Conservation (phyloP, 2,888 invertebrate species). For the Ectemnius lituratus region DNA sequence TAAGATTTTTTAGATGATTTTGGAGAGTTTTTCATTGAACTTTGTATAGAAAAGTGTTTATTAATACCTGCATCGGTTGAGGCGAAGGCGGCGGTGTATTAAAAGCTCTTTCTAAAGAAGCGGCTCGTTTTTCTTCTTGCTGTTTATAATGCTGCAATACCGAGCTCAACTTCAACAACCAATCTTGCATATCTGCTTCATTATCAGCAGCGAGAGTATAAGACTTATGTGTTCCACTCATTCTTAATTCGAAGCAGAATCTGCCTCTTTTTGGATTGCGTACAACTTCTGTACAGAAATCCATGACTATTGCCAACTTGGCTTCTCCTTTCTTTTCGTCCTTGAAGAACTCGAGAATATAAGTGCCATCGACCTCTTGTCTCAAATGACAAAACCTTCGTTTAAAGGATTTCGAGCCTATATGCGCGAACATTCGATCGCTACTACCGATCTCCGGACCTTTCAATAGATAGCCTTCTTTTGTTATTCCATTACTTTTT, state of each 20-base stretch:
- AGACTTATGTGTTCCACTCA: constrained; percentile 91
- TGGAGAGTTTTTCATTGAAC: too few species aligned
- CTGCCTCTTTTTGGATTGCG: constrained; percentile 92
- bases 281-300: constrained; percentile 93
- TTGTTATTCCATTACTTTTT: constrained; percentile 88
- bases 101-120: constrained; percentile 82
- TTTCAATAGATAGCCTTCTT: constrained; percentile 94
- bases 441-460: constrained; percentile 94
- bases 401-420: constrained; percentile 95
- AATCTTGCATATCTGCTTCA: constrained; percentile 89
- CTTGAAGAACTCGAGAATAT: constrained; percentile 94
- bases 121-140: constrained; percentile 88
- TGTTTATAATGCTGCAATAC: constrained; percentile 91
- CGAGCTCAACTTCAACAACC: constrained; percentile 89
- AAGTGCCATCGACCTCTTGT: constrained; percentile 94
- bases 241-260: constrained; percentile 92
- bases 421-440: constrained; percentile 93
- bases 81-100: constrained; percentile 82
- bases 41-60: too few species aligned
- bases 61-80: constrained; percentile 79
- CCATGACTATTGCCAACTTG: constrained; percentile 95
- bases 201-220: constrained; percentile 92
- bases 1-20: too few species aligned
- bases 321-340: constrained; percentile 95
- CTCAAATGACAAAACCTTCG: constrained; percentile 93